A percentile compares a stretch with the other conserved stretches of the same genome.
These are phyloP conservation scores for Antennarius striatus DNA, from an alignment of 2,113 vertebrate species.

Conservation along the genomic window DNA sequence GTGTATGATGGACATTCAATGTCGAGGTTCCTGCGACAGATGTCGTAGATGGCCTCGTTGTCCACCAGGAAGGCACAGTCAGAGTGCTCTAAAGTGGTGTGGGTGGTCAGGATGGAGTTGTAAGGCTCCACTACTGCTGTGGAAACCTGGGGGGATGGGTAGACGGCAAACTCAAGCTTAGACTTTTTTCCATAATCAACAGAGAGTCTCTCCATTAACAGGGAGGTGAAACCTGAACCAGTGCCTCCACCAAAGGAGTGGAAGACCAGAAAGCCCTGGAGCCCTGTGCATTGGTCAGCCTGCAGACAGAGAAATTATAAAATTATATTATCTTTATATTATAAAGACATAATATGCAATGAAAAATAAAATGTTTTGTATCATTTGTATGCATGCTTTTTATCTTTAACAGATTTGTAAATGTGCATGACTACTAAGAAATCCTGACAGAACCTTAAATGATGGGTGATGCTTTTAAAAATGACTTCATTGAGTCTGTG, in stretches of 20 bases:
- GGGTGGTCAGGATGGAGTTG: slow-evolving; percentile 86
- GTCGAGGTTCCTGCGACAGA: slow-evolving; percentile 72
- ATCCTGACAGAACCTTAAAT: too few species aligned
- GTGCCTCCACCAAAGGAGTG: slow-evolving; percentile 80
- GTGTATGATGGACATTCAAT: slow-evolving; percentile 76
- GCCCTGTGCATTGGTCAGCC: slow-evolving; percentile 38
- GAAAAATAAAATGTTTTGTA: too few species aligned
- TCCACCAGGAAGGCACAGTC: slow-evolving; percentile 87
- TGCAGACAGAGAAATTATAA: too few species aligned
- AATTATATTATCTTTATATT: too few species aligned
- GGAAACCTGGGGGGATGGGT: slow-evolving; percentile 80
- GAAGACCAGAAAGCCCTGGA: slow-evolving; percentile 80
- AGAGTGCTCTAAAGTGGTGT: slow-evolving; percentile 87
- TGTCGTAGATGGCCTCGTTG: slow-evolving; percentile 84
- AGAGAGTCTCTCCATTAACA: slow-evolving; percentile 81
- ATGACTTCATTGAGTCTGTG: too few species aligned
- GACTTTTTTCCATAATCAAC: slow-evolving; percentile 81
- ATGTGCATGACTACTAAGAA: too few species aligned
- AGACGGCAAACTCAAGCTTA: slow-evolving; percentile 80
- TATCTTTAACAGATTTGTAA: too few species aligned
- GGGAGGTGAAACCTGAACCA: slow-evolving; percentile 79
- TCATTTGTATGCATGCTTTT: too few species aligned
- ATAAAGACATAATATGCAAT: too few species aligned
- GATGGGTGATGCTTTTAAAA: too few species aligned
- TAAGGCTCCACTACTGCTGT: slow-evolving; percentile 84